These are phyloP conservation scores for Xestobium rufovillosum DNA, from an alignment of 2,888 invertebrate genomes.

Conservation along the genomic window DNA sequence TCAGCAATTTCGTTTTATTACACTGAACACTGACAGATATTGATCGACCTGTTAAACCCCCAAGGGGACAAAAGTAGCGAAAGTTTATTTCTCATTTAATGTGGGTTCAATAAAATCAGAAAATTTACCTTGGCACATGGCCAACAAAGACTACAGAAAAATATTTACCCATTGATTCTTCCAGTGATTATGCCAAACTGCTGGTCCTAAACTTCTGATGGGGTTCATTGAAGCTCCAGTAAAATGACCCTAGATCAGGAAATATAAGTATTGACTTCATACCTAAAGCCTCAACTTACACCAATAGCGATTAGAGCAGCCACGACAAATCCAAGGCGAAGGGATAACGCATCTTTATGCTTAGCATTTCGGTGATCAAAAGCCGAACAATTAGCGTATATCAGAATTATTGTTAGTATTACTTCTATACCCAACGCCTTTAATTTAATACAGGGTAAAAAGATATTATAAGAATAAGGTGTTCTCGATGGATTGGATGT, in stretches of 20 bases:
- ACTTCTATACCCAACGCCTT: constrained; percentile 58
- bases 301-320: constrained; percentile 56
- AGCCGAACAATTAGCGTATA: constrained; percentile 58
- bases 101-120: too few relatives aligned
- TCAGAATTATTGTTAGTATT: constrained; percentile 54
- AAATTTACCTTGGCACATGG: too few relatives aligned
- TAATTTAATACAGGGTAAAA: too few relatives aligned
- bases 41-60: too few relatives aligned
- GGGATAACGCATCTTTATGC: constrained; percentile 54
- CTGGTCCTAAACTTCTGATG: constrained; percentile 61
- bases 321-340: constrained; percentile 62
- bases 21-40: too few relatives aligned
- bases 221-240: constrained; percentile 66
- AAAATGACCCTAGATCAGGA: constrained; percentile 44
- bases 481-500: too few relatives aligned
- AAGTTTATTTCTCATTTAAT: too few relatives aligned
- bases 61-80: too few relatives aligned
- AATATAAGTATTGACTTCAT: constrained; percentile 1
- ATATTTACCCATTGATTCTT: constrained; percentile 60
- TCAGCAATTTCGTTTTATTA: too few relatives aligned
- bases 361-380: constrained; percentile 62
- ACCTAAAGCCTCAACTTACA: constrained; percentile 41
- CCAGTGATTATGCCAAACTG: constrained; percentile 60
- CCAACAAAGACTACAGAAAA: too few relatives aligned
- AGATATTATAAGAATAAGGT: too few relatives aligned